Conservation (phyloP, 2,113 vertebrate species). For the Cinclus mexicanus region DNA sequence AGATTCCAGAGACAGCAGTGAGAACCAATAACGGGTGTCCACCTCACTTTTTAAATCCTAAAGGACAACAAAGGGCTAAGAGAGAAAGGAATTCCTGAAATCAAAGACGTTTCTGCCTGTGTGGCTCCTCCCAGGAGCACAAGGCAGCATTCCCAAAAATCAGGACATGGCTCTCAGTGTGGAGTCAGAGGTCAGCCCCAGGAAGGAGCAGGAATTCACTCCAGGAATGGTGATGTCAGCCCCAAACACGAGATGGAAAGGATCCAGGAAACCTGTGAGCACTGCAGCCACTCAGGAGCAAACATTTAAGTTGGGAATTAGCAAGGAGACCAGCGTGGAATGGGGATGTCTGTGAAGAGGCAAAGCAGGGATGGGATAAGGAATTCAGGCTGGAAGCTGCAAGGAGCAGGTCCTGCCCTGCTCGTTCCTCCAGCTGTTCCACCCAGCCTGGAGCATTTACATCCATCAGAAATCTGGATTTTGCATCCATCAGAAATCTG, state of each 20-base stretch:
- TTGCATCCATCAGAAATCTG: not conserved
- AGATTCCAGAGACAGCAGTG: not conserved
- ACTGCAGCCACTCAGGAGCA: not conserved
- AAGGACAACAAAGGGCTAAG: not conserved
- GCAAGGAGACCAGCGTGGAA: not conserved
- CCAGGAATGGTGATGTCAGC: constrained; percentile 11
- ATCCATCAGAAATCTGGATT: too few relatives aligned
- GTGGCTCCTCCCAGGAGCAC: not conserved
- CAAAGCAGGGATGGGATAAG: not conserved
- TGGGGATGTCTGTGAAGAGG: not conserved
- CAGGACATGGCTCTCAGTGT: not conserved
- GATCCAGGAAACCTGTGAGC: not conserved
- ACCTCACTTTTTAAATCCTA: not conserved
- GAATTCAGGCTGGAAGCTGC: not conserved
- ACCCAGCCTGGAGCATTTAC: not conserved
- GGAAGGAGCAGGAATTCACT: not conserved
- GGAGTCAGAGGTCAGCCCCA: not conserved
- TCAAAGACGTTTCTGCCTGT: not conserved
- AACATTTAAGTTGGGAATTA: not conserved
- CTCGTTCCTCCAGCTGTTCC: not conserved
- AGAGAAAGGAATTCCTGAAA: not conserved
- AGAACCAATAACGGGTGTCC: not conserved
- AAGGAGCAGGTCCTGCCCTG: not conserved
- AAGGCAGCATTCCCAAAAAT: not conserved
- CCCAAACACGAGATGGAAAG: not conserved